A percentile compares a stretch with the other conserved stretches of the same genome.
Conservation (phyloP, 2,888 invertebrate species). For the Drosophila aldrichi region DNA sequence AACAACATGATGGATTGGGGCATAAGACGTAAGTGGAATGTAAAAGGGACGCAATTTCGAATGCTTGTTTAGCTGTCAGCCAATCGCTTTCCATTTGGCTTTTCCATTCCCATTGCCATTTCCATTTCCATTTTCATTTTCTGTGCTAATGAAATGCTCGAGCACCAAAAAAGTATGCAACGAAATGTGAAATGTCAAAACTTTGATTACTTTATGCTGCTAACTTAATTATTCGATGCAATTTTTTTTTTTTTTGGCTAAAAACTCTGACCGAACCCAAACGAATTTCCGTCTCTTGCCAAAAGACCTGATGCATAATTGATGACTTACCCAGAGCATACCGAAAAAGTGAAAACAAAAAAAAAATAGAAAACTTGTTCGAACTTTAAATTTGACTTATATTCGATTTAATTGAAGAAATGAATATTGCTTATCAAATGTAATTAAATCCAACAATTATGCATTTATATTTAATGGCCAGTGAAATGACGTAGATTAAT, state of each 20-base stretch:
- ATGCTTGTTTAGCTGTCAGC: conserved; percentile 27
- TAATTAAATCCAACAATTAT: background rate
- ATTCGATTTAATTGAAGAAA: conserved; percentile 5
- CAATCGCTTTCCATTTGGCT: conserved; percentile 9
- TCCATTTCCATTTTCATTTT: background rate
- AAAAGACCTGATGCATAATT: conserved; percentile 27
- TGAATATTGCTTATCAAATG: background rate
- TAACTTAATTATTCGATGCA: conserved; percentile 18
- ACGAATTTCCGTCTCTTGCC: conserved; percentile 6
- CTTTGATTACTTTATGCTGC: conserved; percentile 1
- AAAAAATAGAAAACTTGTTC: conserved; percentile 1
- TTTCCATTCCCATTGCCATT: background rate
- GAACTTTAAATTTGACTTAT: background rate
- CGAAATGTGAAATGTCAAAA: conserved; percentile 21
- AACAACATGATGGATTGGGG: conserved; percentile 91
- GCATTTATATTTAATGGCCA: background rate
- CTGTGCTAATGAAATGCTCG: conserved; percentile 22
- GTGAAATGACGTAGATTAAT: background rate
- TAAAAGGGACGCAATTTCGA: background rate
- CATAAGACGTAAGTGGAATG: conserved; percentile 88
- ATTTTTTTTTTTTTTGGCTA: conserved; percentile 19
- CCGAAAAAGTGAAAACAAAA: background rate
- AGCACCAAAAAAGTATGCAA: conserved; percentile 43
- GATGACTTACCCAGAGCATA: conserved; percentile 16
- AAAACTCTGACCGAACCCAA: background rate